These are phyloP conservation scores for Trematocara variabile DNA, from an alignment of 2,113 vertebrate species.

Conservation along the genomic window DNA sequence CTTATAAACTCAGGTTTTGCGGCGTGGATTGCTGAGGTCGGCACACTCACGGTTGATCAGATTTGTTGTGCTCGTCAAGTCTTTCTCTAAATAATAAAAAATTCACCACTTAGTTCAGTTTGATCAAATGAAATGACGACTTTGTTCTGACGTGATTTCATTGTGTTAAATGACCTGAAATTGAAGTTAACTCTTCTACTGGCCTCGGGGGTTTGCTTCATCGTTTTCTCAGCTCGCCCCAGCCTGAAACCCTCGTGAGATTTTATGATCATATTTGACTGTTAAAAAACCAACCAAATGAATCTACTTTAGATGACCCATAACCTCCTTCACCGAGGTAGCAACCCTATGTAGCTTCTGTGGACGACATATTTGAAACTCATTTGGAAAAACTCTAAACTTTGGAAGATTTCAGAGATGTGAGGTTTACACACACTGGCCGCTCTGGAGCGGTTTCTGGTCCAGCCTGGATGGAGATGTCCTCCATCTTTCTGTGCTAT, in stretches of 20 bases:
- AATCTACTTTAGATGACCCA: neutral
- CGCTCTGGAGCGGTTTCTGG: neutral
- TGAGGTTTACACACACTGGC: neutral
- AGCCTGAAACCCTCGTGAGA: neutral
- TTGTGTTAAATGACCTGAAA: neutral
- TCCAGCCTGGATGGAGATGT: neutral
- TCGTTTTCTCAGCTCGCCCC: neutral
- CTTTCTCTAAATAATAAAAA: neutral
- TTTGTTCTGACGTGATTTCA: neutral
- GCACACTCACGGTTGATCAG: neutral
- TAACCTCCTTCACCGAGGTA: neutral
- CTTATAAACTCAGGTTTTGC: neutral
- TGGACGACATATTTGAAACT: neutral
- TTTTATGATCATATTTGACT: neutral
- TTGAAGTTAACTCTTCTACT: neutral
- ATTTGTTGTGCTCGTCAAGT: neutral
- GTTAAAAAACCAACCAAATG: neutral
- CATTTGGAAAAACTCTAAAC: neutral
- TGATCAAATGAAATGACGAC: neutral
- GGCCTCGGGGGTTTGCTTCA: neutral
- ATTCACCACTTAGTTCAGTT: neutral
- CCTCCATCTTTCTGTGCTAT: neutral
- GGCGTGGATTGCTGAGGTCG: neutral
- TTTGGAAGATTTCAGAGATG: neutral
- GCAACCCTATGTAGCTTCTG: neutral